Percentiles rank a stretch among this genome's conserved stretches.
phyloP scores from a whole-genome alignment of 1,140 invertebrate genomes.

The Armadillidium nasatum region DNA sequence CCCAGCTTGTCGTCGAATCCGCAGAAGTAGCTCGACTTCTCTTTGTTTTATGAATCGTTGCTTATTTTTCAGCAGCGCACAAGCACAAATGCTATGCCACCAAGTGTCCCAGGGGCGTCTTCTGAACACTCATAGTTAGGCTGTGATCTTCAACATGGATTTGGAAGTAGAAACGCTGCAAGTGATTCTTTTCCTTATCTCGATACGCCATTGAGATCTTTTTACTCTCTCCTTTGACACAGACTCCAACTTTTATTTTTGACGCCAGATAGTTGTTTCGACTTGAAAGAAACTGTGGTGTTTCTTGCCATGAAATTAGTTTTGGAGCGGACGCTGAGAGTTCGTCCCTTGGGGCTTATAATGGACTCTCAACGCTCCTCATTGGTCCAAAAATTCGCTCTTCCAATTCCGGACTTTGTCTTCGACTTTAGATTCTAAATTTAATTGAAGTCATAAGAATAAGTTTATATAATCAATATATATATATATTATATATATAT shows the following conservation, averaged over 20 bases:
- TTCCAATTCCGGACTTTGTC: neutral
- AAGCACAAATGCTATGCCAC: slow-evolving; percentile 14
- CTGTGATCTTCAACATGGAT: slow-evolving; percentile 4
- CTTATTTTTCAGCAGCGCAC: slow-evolving; percentile 19
- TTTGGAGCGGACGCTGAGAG: neutral
- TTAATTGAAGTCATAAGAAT: no score
- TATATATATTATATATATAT: no score
- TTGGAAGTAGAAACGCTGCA: neutral
- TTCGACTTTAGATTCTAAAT: neutral
- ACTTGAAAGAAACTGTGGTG: slow-evolving; percentile 16
- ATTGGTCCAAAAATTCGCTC: neutral
- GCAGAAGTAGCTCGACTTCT: neutral
- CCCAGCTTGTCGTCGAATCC: neutral
- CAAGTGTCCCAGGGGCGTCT: slow-evolving; percentile 12
- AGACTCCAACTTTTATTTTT: neutral
- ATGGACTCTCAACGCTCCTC: neutral
- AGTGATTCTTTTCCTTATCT: neutral
- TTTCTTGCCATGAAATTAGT: slow-evolving; percentile 12
- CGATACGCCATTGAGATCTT: neutral
- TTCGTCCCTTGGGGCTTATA: slow-evolving; percentile 11
- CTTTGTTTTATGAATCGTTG: slow-evolving; percentile 23
- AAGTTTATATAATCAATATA: no score
- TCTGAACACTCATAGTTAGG: slow-evolving; percentile 12
- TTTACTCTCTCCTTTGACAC: neutral
- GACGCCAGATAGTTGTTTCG: slow-evolving; percentile 4